These are phyloP conservation scores for Lepisosteus oculatus DNA, from an alignment of 2,113 vertebrate genomes.

Conservation along the genomic window DNA sequence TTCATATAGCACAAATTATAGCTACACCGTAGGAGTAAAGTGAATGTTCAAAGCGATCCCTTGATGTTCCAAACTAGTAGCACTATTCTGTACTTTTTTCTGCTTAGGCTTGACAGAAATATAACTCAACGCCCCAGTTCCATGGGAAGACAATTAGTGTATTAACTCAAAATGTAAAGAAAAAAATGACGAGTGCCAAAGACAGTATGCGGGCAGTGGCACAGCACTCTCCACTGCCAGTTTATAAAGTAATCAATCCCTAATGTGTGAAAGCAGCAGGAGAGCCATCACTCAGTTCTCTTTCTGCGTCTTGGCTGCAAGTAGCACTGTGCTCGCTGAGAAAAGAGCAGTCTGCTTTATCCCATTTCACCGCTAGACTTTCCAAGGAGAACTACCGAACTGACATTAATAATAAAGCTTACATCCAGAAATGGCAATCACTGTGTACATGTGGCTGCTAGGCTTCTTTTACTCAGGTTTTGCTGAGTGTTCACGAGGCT, in stretches of 20 bases:
- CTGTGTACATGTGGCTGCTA: slow-evolving; percentile 42
- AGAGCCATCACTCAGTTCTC: neutral
- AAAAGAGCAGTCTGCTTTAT: slow-evolving; percentile 4
- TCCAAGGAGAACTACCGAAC: slow-evolving; percentile 8
- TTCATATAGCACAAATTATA: too few species aligned
- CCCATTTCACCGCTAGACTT: neutral
- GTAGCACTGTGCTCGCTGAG: too few species aligned
- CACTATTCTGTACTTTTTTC: too few species aligned
- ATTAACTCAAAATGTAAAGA: neutral
- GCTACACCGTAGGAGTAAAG: too few species aligned
- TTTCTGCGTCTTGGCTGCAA: neutral
- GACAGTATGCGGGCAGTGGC: neutral
- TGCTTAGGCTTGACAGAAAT: too few species aligned
- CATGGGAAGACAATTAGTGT: neutral
- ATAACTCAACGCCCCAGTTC: neutral
- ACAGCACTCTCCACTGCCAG: neutral
- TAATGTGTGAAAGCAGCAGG: neutral
- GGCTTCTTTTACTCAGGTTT: slow-evolving; percentile 19
- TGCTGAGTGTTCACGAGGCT: slow-evolving; percentile 57
- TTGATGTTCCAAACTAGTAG: too few species aligned
- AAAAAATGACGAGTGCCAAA: too few species aligned
- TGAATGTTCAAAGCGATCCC: too few species aligned
- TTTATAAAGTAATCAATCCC: neutral
- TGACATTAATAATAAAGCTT: slow-evolving; percentile 42
- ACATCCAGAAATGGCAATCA: slow-evolving; percentile 41